Conservation (phyloP, 2,797 vertebrate species). For the Garrulus glandarius region DNA sequence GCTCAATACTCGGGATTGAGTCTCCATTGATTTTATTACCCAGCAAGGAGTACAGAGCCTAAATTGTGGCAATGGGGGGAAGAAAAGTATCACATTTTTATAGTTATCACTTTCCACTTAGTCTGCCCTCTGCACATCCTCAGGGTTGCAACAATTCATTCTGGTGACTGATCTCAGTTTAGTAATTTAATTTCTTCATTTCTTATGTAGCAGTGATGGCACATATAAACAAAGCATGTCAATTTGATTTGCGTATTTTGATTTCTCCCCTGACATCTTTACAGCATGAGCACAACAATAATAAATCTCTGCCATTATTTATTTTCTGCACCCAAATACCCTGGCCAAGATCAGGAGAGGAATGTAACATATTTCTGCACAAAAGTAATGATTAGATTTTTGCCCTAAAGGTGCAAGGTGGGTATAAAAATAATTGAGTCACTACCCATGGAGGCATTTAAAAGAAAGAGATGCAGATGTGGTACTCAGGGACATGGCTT, state of each 20-base stretch:
- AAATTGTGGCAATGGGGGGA: rapidly evolving
- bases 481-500: neutral
- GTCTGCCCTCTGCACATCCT: neutral
- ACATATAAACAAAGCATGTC: neutral
- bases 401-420: neutral
- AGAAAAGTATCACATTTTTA: neutral
- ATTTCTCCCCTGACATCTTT: neutral
- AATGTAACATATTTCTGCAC: neutral
- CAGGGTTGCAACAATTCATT: neutral
- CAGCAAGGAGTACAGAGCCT: neutral
- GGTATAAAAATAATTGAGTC: neutral
- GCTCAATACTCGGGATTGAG: neutral
- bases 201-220: neutral
- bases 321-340: neutral
- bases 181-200: neutral
- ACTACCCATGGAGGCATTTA: neutral
- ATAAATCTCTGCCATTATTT: neutral
- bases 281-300: neutral
- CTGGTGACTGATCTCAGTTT: neutral
- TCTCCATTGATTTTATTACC: neutral
- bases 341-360: neutral
- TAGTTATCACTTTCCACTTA: neutral
- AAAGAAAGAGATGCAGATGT: neutral
- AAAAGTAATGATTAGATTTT: neutral
- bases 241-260: neutral